Evolutionary conservation across 2,888 invertebrate genomes (phyloP), one percentile per base, ranked within the genome.

Genomic region (Orthosia incerta): DNA sequence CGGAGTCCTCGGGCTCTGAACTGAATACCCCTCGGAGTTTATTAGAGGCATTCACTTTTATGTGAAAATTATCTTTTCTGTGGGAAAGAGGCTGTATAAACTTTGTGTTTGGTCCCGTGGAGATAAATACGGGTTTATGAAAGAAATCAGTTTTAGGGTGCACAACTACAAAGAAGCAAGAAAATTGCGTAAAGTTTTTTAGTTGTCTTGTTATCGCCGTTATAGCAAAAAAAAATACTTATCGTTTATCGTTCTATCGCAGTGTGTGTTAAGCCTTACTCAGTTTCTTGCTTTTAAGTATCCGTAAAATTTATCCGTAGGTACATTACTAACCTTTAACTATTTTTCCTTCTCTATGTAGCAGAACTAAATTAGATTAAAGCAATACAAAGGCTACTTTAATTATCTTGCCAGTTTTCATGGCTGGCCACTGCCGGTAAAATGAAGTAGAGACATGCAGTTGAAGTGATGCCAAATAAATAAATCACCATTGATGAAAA

Each of bases 11-110:
- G 56, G 57, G 26, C 64, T 61, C 68, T 61, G 56, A 62, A 76
- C 74, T 65, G n/a, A n/a, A n/a, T n/a, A n/a, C n/a, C 71, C 76
- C 74, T 81, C 74, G 46, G 51, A 83, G 69, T 86, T 86, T 86
- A 86, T 86, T 76, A 79, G 73, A 63, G 66, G 63, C 79, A 82
- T 86, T 85, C 79, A 79, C 71, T 83, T 86, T 86, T 84, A 86
- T 83, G 86, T 23, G 74, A 76, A 79, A 85, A 86, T 86, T 86
- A 86, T 86, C 85, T 86, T 80, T 85, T 83, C 75, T 57, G 74
- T 69, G 50, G 76, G 74, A 76, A 78, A 79, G 71, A 79, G 71
- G 66, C 61, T 73, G 67, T 66, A 72, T 74, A 82, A 79, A 72
- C 46, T 77, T 82, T 75, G 81, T 76, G 70, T 71, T 63, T 70